Conservation (phyloP, 2,888 invertebrate genomes). For the Torymus auratus region DNA sequence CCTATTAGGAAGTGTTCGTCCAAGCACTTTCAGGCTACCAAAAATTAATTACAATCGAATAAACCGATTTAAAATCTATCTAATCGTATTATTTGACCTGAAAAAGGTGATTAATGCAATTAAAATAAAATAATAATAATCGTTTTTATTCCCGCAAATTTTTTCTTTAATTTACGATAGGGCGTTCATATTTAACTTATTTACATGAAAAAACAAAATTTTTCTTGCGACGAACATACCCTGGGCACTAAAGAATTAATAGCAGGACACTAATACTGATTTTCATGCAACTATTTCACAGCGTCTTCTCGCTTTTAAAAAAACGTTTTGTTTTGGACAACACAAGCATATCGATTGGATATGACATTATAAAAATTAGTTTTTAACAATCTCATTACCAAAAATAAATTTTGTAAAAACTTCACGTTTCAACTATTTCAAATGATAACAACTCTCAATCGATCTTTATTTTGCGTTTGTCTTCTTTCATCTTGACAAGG, state of each 20-base stretch:
- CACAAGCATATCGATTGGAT: slow-evolving; percentile 2
- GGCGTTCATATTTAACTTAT: no score
- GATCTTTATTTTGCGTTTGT: slow-evolving; percentile 42
- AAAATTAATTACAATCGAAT: no score
- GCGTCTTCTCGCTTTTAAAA: slow-evolving; percentile 15
- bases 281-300: slow-evolving; percentile 31
- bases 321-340: not conserved
- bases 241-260: not conserved
- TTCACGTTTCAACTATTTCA: not conserved
- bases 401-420: slow-evolving; percentile 45
- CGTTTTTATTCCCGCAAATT: no score
- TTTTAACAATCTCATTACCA: slow-evolving; percentile 30
- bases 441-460: slow-evolving; percentile 32
- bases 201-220: no score
- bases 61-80: no score
- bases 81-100: no score
- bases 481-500: slow-evolving; percentile 35
- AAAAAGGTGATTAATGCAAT: no score
- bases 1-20: no score
- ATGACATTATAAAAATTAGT: slow-evolving; percentile 8
- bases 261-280: slow-evolving; percentile 55
- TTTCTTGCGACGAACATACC: no score
- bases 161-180: no score
- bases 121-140: no score
- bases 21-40: no score